Evolutionary conservation across 1,140 invertebrate species (phyloP).

Genomic region (Brachionus manjavacas): DNA sequence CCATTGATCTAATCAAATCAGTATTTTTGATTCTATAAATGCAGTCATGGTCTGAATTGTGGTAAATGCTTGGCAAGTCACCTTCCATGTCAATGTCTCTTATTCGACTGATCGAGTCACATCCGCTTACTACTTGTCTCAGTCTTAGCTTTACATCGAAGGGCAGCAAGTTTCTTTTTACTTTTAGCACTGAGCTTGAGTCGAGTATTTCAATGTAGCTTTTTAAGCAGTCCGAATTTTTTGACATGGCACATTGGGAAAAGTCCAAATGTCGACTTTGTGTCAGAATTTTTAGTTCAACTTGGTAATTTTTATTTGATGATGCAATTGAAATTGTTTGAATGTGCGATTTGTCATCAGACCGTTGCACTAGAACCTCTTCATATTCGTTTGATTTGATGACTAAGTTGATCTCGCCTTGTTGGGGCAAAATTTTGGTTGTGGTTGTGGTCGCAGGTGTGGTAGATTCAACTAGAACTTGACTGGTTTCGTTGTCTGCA

Average conservation of each 20-base stretch:
- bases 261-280: neutral
- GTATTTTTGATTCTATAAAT: slow-evolving; percentile 16
- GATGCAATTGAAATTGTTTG: neutral
- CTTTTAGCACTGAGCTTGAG: neutral
- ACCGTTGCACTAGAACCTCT: neutral
- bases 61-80: neutral
- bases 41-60: slow-evolving; percentile 40
- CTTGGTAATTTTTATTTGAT: neutral
- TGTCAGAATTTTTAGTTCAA: neutral
- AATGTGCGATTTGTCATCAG: neutral
- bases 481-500: neutral
- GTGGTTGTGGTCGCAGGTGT: neutral
- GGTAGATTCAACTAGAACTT: neutral
- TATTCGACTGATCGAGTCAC: neutral
- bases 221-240: neutral
- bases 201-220: slow-evolving; percentile 26
- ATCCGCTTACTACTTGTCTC: neutral
- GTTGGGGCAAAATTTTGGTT: neutral
- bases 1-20: neutral
- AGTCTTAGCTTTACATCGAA: slow-evolving; percentile 5
- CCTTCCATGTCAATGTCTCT: slow-evolving; percentile 14
- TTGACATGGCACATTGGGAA: slow-evolving; percentile 12
- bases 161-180: neutral
- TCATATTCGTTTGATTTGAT: neutral
- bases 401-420: neutral